A percentile compares a stretch with the other conserved stretches of the same genome.
Evolutionary conservation across 2,797 vertebrate species (phyloP).

Genomic region (Aulostomus chinensis): DNA sequence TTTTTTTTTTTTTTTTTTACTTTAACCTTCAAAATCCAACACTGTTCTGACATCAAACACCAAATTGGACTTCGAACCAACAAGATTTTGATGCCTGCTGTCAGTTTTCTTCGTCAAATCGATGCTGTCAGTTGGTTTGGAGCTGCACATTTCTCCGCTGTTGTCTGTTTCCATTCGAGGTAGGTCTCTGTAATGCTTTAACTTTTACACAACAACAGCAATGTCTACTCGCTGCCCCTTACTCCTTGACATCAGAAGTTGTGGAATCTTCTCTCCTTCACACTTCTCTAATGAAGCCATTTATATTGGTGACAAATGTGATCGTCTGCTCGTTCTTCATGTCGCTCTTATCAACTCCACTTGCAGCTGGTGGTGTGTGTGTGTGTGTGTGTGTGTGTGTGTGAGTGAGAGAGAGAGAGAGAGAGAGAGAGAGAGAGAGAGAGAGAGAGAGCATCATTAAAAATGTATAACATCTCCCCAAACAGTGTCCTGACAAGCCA

Average conservation of each 20-base stretch:
- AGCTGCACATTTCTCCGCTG: no score
- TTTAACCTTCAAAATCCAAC: not conserved
- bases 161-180: no score
- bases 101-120: no score
- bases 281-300: conserved; percentile 41
- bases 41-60: no score
- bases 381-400: no score
- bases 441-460: conserved; percentile 75
- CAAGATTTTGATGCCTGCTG: no score
- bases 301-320: conserved; percentile 47
- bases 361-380: conserved; percentile 37
- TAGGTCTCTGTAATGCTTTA: no score
- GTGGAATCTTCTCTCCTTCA: conserved; percentile 20
- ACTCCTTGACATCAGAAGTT: conserved; percentile 15
- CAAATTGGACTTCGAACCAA: no score
- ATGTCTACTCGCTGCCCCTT: conserved; percentile 2
- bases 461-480: conserved; percentile 79
- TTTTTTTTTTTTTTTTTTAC: not conserved
- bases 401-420: no score
- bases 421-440: no score
- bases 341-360: conserved; percentile 42
- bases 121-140: no score
- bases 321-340: conserved; percentile 30
- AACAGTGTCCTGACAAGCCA: conserved; percentile 83
- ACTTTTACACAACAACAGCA: conserved; percentile 17